Evolutionary conservation across 2,797 vertebrate genomes (phyloP).

Genomic region (Tokudaia muenninki): DNA sequence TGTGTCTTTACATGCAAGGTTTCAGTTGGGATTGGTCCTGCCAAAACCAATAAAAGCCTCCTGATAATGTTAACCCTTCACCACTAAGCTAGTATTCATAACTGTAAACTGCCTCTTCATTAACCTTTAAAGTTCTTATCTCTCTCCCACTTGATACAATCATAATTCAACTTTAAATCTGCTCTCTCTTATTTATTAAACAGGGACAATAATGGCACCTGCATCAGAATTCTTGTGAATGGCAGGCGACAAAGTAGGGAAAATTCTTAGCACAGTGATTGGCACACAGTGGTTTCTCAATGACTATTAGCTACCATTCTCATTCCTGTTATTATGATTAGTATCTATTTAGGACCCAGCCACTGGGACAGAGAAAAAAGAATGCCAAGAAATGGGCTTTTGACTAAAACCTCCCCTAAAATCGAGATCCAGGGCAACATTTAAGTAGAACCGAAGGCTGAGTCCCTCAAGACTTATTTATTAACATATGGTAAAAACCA

Average conservation of each 20-base stretch:
- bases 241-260: slow-evolving; percentile 36
- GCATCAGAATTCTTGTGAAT: neutral
- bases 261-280: slow-evolving; percentile 52
- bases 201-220: neutral
- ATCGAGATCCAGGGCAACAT: neutral
- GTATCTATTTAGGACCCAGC: slow-evolving; percentile 20
- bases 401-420: slow-evolving; percentile 41
- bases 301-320: slow-evolving; percentile 43
- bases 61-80: neutral
- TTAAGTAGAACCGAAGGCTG: slow-evolving; percentile 30
- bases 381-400: slow-evolving; percentile 49
- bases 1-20: neutral
- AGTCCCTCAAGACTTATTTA: slow-evolving; percentile 2
- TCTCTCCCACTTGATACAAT: neutral
- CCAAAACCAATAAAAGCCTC: neutral
- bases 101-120: slow-evolving; percentile 15
- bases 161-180: slow-evolving; percentile 21
- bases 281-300: neutral
- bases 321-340: neutral
- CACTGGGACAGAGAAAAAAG: neutral
- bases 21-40: neutral
- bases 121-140: neutral
- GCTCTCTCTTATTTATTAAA: slow-evolving; percentile 13
- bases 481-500: slow-evolving; percentile 16
- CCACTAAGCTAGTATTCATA: neutral